Conservation (phyloP, 2,888 invertebrate genomes). For the Eustalomyia histrio region DNA sequence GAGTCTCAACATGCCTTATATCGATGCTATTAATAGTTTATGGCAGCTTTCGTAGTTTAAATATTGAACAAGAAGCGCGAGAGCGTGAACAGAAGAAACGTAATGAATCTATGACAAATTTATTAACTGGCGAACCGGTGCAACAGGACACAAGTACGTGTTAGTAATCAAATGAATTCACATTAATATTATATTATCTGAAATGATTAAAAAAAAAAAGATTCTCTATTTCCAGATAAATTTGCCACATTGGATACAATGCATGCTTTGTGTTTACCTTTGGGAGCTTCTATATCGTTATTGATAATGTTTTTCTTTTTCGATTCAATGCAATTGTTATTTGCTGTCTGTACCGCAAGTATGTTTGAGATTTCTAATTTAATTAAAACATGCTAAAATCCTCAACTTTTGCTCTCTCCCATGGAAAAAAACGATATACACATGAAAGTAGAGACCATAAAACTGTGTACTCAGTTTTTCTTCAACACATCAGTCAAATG, state of each 20-base stretch:
- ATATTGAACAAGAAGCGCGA: constrained; percentile 96
- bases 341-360: constrained; percentile 98
- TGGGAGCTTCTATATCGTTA: constrained; percentile 96
- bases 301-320: constrained; percentile 99
- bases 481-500: too few species aligned
- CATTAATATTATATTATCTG: background rate
- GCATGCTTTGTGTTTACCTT: constrained; percentile 97
- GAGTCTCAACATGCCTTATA: constrained; percentile 97
- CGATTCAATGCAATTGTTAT: constrained; percentile 98
- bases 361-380: constrained; percentile 79
- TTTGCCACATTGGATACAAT: constrained; percentile 97
- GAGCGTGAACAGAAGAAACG: constrained; percentile 88
- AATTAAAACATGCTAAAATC: too few species aligned
- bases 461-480: too few species aligned
- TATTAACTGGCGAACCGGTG: constrained; percentile 79
- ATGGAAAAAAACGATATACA: too few species aligned
- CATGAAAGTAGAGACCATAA: too few species aligned
- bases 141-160: constrained; percentile 80
- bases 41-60: constrained; percentile 97
- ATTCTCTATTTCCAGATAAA: constrained; percentile 79
- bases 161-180: constrained; percentile 40
- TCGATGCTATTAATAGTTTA: constrained; percentile 98
- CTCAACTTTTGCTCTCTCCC: too few species aligned
- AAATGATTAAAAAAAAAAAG: constrained; percentile 15
- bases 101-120: constrained; percentile 82